These are phyloP conservation scores for Hemicrepidius hirtus DNA, from an alignment of 2,888 invertebrate species.

Conservation along the genomic window DNA sequence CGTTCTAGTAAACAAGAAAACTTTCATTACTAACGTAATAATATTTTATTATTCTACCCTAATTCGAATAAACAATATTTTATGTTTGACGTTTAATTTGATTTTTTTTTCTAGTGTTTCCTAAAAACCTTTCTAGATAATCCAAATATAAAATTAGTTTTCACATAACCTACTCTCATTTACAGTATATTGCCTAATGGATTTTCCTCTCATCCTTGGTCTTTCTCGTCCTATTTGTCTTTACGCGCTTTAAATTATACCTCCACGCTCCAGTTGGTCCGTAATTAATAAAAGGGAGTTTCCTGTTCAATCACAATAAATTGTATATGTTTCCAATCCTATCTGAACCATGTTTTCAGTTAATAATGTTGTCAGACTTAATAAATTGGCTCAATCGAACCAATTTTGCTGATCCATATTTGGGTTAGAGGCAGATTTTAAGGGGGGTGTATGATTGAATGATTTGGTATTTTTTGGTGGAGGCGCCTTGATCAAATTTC, in stretches of 20 bases:
- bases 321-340: conserved; percentile 6
- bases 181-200: conserved; percentile 2
- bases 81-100: too few species aligned
- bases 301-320: conserved; percentile 24
- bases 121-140: too few species aligned
- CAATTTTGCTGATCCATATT: conserved; percentile 1
- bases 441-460: too few species aligned
- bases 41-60: conserved; percentile 9
- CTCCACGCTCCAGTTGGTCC: conserved; percentile 1
- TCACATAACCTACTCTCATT: conserved; percentile 17
- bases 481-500: too few species aligned
- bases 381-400: neutral
- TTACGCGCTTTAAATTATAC: conserved; percentile 12
- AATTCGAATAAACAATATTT: neutral
- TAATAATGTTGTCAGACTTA: neutral
- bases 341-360: conserved; percentile 11
- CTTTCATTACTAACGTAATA: conserved; percentile 5
- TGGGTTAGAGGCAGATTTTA: too few species aligned
- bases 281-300: conserved; percentile 21
- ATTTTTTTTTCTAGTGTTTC: too few species aligned
- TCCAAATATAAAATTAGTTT: neutral
- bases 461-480: too few species aligned
- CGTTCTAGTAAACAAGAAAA: conserved; percentile 10
- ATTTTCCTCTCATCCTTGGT: neutral
- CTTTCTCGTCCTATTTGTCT: conserved; percentile 11